These are phyloP conservation scores for Syngnathus floridae DNA, from an alignment of 2,113 vertebrate genomes.

Conservation along the genomic window DNA sequence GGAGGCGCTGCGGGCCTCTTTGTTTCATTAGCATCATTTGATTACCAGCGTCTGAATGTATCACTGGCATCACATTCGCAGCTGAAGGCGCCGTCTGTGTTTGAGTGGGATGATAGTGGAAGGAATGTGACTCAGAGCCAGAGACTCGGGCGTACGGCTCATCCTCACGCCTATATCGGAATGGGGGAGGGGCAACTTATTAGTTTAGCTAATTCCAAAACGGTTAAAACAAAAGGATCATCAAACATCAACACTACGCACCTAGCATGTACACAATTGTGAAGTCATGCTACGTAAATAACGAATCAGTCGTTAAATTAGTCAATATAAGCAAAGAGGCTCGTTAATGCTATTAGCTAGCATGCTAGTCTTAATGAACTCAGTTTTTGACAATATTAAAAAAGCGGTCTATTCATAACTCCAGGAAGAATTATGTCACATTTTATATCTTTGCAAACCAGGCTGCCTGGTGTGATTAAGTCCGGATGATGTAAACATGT, in stretches of 20 bases:
- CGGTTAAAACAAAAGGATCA: too few relatives aligned
- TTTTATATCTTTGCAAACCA: too few relatives aligned
- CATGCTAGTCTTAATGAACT: too few relatives aligned
- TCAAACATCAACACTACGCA: too few relatives aligned
- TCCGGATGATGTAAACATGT: not conserved
- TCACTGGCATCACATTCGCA: slow-evolving; percentile 26
- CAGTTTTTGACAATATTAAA: too few relatives aligned
- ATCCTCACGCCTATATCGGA: slow-evolving; percentile 5
- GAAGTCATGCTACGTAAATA: too few relatives aligned
- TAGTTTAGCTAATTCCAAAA: not conserved
- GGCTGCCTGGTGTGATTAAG: not conserved
- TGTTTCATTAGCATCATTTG: slow-evolving; percentile 45
- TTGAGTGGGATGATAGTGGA: slow-evolving; percentile 30
- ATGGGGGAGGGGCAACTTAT: not conserved
- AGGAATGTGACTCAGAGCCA: slow-evolving; percentile 20
- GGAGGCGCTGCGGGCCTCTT: slow-evolving; percentile 16
- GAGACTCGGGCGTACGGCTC: not conserved
- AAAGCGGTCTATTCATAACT: too few relatives aligned
- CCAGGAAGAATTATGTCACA: too few relatives aligned
- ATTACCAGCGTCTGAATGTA: slow-evolving; percentile 25
- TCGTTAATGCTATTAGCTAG: too few relatives aligned
- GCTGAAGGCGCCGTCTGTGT: slow-evolving; percentile 24
- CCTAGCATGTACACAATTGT: too few relatives aligned
- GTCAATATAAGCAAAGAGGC: too few relatives aligned
- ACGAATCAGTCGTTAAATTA: too few relatives aligned